A percentile compares a stretch with the other conserved stretches of the same genome.
phyloP scores from a whole-genome alignment of 2,113 vertebrate genomes.

The Ceyx margarethae region DNA sequence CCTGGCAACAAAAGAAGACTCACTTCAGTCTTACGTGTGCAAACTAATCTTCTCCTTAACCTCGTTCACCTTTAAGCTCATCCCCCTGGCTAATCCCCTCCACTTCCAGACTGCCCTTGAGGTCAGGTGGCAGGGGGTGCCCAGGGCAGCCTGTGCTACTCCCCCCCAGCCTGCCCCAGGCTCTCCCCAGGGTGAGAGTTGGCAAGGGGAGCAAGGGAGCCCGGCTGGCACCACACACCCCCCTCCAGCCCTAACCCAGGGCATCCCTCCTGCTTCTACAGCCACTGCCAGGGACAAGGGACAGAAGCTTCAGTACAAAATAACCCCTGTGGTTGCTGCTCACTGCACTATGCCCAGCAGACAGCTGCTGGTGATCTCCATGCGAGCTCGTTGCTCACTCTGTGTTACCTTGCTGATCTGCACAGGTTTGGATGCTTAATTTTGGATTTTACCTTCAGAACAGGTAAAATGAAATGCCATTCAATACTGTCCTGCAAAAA shows the following conservation, averaged over 20 bases:
- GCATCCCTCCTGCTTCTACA: background rate
- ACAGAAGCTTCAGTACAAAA: background rate
- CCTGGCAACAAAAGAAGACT: background rate
- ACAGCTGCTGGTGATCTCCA: background rate
- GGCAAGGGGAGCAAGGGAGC: background rate
- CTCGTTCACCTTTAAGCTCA: background rate
- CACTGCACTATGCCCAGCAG: background rate
- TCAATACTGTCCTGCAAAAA: background rate
- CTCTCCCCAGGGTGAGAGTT: background rate
- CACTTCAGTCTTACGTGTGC: background rate
- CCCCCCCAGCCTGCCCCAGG: background rate
- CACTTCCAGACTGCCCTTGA: background rate
- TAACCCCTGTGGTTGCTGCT: background rate
- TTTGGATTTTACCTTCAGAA: background rate
- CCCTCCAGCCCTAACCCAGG: background rate
- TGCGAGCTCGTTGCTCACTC: background rate
- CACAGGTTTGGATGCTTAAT: no score
- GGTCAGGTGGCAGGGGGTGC: background rate
- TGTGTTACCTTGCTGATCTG: no score
- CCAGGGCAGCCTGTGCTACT: background rate
- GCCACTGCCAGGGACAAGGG: background rate
- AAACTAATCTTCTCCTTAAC: conserved; percentile 21
- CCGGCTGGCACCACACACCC: background rate
- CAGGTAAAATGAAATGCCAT: background rate
- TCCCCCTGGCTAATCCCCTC: background rate